Base-by-base conservation (phyloP, 2,113 vertebrate genomes). In the Xenus cinereus region DNA sequence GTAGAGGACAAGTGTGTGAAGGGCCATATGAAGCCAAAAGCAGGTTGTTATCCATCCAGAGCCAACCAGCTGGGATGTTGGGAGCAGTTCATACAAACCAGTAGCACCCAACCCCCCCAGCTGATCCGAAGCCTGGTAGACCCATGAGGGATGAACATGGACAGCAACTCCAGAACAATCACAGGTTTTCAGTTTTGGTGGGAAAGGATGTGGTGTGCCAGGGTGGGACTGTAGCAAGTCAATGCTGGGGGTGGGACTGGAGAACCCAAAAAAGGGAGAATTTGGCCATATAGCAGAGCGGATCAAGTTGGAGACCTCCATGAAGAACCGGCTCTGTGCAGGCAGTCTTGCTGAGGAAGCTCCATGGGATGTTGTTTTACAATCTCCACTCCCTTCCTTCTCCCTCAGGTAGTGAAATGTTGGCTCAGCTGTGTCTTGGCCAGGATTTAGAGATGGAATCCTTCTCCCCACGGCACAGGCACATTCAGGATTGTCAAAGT, bases 201-300 rank as follows among this genome's bases (percentile, higher is more conserved):
- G 43, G 59, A 67, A 37, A 23, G 43, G 43, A 14, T 46, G 68
- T 27, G 53, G 17, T 39, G n/a, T 74, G 43, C 28, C 39, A 21
- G 16, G 56, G 6, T 64, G 76, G 54, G 63, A 37, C 23, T 45
- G 6, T 2, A 39, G 51, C 16, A 32, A 22, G 20, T 48, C 50
- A 45, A 0, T 1, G 1, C 1, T 2, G 26, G 10, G 27, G 24
- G 20, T 68, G 46, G 45, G 39, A 35, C 32, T 0, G 7, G 30
- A 23, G 62, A 62, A 35, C n/a, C 4, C 53, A 51, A 21, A 73
- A 32, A 32, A 53, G 37, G 51, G 33, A 57, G 51, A 35, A 43
- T 37, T 59, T 60, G 30, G 21, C 66, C 5, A 2, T n/a, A 4
- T 2, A 51, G 64, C 51, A 11, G 59, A 41, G 30, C 20, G n/a